Evolutionary conservation across 2,113 vertebrate genomes (phyloP).

Genomic region (Lichenostomus cassidix): DNA sequence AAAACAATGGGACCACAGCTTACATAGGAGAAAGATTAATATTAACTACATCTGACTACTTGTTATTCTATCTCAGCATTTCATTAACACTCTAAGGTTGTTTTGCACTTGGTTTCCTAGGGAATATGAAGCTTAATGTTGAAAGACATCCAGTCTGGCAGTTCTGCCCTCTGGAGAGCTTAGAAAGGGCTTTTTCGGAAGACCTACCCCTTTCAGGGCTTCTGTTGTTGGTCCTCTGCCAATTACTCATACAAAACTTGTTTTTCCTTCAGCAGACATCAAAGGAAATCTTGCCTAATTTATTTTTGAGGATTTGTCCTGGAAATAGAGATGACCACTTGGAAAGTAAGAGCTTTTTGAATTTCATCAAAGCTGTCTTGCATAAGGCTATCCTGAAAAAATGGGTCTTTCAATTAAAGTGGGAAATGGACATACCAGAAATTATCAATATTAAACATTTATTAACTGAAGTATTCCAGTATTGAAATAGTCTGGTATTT

Average conservation of each 20-base stretch:
- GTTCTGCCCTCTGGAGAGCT: background rate
- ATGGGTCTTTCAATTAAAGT: background rate
- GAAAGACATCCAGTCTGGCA: background rate
- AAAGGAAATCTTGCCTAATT: background rate
- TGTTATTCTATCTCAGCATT: background rate
- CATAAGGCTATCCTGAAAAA: background rate
- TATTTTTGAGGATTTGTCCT: background rate
- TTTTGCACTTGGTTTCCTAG: background rate
- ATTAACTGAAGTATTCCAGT: background rate
- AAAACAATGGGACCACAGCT: background rate
- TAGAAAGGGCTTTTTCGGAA: background rate
- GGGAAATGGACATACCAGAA: background rate
- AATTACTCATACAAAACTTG: background rate
- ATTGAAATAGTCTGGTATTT: background rate
- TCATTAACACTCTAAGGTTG: background rate
- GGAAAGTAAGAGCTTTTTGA: background rate
- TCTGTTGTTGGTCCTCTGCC: background rate
- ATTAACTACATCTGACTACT: background rate
- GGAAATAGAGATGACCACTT: background rate
- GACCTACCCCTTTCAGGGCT: background rate
- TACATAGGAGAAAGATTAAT: background rate
- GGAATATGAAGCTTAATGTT: background rate
- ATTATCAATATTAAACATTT: slow-evolving; percentile 2
- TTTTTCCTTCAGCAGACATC: background rate
- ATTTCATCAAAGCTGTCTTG: background rate